Base-by-base conservation (phyloP, 2,888 invertebrate species). In the Polydesmus complanatus region DNA sequence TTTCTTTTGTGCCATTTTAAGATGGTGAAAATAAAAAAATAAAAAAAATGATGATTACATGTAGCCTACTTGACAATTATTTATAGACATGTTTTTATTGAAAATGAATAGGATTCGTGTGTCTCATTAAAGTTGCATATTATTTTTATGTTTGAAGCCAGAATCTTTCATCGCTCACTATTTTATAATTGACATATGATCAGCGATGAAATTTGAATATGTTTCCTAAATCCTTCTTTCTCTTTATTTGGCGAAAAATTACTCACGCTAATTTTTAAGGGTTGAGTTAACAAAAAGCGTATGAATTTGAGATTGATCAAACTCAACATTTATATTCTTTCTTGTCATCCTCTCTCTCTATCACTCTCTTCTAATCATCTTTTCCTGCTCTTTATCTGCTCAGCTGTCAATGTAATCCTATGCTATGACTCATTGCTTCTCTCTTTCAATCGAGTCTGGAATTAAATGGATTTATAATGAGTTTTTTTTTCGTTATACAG, bases 401-500 rank as follows among this genome's bases (percentile, higher is more conserved):
- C 37, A 8, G 8, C 37, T 14, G 5, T 37, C 37, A 37, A 37
- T 37, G 37, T 37, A 37, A 37, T 37, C 37, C 37, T 5, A 37
- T 37, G 14, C 37, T 5, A 37, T 37, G 37, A 37, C 37, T 37
- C 37, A 14, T 37, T 37, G 8, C 37, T 37, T 37, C 37, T 37
- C 37, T 37, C 37, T 37, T 14, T 37, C 14, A 37, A 37, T 37
- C 5, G 14, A 8, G 5, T 37, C 37, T 37, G 37, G 5, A 8
- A 8, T 14, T 5, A 8, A 8, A 14, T 37, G 37, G 37, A 37
- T 37, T 37, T 37, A 37, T 37, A 37, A 37, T 37, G 37, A 37
- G 14, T 37, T 37, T 37, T 37, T 37, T 37, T 37, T 37, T 37
- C 37, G 14, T 37, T 8, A 67, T 68, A 25, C 72, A 80, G 80